Evolutionary conservation across 2,113 vertebrate genomes (phyloP).

Genomic region (Emydura subglobosa): DNA sequence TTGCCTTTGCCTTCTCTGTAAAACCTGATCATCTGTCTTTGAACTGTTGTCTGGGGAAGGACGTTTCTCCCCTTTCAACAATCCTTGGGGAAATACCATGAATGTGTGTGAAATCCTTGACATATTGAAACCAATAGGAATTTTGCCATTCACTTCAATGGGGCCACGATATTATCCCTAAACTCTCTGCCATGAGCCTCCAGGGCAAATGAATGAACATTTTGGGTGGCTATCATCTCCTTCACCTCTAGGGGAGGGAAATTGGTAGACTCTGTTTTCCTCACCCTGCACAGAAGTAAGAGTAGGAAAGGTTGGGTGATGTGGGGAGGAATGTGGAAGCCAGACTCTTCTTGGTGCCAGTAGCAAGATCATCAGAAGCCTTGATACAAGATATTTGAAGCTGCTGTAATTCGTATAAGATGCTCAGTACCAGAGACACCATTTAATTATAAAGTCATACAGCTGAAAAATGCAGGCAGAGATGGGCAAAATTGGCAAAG

Average conservation of each 20-base stretch:
- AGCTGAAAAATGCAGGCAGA: too few species aligned
- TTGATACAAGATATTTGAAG: too few species aligned
- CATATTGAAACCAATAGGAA: slow-evolving; percentile 19
- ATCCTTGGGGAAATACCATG: not conserved
- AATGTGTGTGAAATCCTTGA: not conserved
- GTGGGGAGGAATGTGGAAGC: not conserved
- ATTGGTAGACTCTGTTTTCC: not conserved
- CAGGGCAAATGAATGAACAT: slow-evolving; percentile 10
- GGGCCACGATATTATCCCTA: not conserved
- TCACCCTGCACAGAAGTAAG: not conserved
- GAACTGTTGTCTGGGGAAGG: not conserved
- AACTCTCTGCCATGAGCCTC: not conserved
- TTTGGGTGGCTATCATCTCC: not conserved
- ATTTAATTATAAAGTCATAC: too few species aligned
- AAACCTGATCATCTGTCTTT: slow-evolving; percentile 22
- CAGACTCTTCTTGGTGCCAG: not conserved
- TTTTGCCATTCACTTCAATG: not conserved
- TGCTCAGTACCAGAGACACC: too few species aligned
- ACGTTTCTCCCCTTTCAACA: not conserved
- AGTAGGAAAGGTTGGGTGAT: not conserved
- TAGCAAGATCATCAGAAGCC: not conserved
- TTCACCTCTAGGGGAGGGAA: not conserved
- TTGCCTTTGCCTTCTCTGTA: not conserved
- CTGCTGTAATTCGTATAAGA: too few species aligned
- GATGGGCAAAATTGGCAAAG: too few species aligned